Evolutionary conservation across 2,113 vertebrate genomes (phyloP), one percentile per base, ranked within the genome.

Genomic region (Isichthys henryi): DNA sequence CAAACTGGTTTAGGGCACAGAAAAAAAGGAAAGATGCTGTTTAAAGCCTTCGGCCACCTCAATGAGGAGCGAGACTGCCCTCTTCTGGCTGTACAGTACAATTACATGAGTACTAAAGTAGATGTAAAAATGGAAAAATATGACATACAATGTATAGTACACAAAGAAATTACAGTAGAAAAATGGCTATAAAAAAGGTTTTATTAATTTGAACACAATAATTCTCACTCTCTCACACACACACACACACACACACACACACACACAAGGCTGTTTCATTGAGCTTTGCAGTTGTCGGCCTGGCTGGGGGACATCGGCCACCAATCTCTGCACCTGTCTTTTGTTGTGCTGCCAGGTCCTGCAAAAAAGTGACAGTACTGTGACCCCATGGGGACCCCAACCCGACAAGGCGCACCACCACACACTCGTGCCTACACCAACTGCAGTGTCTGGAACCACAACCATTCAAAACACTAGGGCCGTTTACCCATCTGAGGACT

Each of bases 271-370:
- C 39, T 39, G n/a, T 2, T 2, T 88, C 39, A 88, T 35, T 88
- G 87, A 56, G 87, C 21, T 21, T 88, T 88, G 87, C 87, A 88
- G 53, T 62, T 62, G 39, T 88, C 86, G 0, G 49, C 53, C 56
- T 88, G 87, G 43, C 35, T n/a, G 7, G 87, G 87, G 31, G 87
- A 88, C 56, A 88, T 21, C 0, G 87, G 87, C 87, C 87, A 88
- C 87, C 87, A 88, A 21, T 88, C 56, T 23, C 1, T 45, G 3
- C 10, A 19, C 23, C 66, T 62, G 7, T 88, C 86, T 0, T 31
- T 39, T 10, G 1, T 23, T 0, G 53, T 2, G 31, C 5, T 27
- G 49, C 50, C 86, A n/a, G 46, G 43, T 19, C 48, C 85, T 52
- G 85, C 49, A 86, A 53, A 86, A 53, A 27, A 84, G 45, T 21